Conservation (phyloP, 2,888 invertebrate species). For the Griposia aprilina region DNA sequence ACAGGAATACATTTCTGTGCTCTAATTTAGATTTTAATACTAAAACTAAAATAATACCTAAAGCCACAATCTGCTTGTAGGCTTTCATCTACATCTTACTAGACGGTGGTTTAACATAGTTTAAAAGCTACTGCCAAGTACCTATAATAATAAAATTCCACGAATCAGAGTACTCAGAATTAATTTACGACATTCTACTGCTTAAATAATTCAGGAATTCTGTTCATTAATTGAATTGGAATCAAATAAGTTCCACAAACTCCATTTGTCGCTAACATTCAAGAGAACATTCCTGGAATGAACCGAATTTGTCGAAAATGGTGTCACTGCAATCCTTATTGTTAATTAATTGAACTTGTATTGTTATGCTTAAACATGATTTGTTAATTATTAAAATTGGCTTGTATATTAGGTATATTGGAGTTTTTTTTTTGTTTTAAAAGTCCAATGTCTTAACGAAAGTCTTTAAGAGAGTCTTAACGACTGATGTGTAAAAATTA, state of each 20-base stretch:
- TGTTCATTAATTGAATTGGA: constrained; percentile 14
- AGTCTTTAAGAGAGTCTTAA: too few species aligned
- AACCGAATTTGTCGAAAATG: neutral
- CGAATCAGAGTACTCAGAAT: neutral
- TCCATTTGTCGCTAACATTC: neutral
- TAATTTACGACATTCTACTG: constrained; percentile 15
- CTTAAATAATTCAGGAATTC: constrained; percentile 15
- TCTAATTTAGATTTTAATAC: neutral
- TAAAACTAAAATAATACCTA: neutral
- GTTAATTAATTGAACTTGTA: neutral
- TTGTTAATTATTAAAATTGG: neutral
- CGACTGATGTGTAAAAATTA: neutral
- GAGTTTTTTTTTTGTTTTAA: neutral
- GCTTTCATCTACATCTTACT: neutral
- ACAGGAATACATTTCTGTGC: neutral
- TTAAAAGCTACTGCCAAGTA: constrained; percentile 1
- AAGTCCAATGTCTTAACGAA: too few species aligned
- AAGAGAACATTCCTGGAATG: constrained; percentile 12
- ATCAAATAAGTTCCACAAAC: constrained; percentile 22
- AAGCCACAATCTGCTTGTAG: neutral
- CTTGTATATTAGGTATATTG: neutral
- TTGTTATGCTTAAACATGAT: neutral
- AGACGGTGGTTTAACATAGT: neutral
- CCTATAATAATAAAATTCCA: neutral
- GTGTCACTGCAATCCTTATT: neutral